Evolutionary conservation across 2,888 invertebrate genomes (phyloP).

Genomic region (Caenorhabditis angaria): DNA sequence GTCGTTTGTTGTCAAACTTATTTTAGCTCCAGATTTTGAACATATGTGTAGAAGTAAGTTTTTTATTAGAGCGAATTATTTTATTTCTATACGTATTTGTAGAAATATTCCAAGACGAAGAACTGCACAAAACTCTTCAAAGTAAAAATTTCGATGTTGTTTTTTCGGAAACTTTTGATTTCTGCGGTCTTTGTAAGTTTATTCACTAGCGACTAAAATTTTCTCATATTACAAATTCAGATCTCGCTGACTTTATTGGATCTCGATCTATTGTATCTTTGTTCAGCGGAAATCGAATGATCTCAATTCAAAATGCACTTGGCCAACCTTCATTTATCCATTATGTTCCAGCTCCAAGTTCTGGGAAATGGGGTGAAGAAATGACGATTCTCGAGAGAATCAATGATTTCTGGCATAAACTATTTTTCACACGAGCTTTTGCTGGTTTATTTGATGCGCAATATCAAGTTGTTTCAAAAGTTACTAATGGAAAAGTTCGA

Average conservation of each 20-base stretch:
- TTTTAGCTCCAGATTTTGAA: conserved; percentile 15
- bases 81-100: conserved; percentile 1
- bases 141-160: conserved; percentile 25
- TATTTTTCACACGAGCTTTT: conserved; percentile 14
- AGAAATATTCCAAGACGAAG: conserved; percentile 34
- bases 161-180: conserved; percentile 33
- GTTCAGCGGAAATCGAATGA: conserved; percentile 22
- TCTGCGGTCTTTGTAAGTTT: conserved; percentile 35
- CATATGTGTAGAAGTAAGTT: conserved; percentile 33
- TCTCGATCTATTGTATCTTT: conserved; percentile 18
- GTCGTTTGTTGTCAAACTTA: conserved; percentile 3
- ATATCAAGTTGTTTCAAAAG: conserved; percentile 9
- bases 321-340: conserved; percentile 31
- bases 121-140: conserved; percentile 19
- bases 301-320: conserved; percentile 14
- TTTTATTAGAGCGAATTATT: not conserved
- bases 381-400: conserved; percentile 17
- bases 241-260: conserved; percentile 27
- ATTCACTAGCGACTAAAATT: not conserved
- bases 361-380: conserved; percentile 10
- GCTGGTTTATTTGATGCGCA: conserved; percentile 21
- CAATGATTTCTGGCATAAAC: conserved; percentile 29
- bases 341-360: conserved; percentile 24
- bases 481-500: conserved; percentile 19
- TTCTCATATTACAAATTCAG: too few relatives aligned